phyloP scores from a whole-genome alignment of 2,888 invertebrate genomes.

The Zeuzera pyrina region DNA sequence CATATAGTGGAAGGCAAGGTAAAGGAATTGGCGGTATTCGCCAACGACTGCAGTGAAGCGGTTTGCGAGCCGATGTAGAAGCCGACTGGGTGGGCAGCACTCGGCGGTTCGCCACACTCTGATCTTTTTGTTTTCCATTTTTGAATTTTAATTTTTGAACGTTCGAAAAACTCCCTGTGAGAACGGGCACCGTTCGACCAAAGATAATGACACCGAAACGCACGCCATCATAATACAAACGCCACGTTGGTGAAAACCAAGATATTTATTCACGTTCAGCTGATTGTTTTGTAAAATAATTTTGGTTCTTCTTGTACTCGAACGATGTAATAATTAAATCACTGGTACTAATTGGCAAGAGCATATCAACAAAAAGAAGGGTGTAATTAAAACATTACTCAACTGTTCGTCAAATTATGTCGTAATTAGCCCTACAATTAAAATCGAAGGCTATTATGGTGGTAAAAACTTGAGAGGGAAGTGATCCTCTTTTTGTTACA shows the following conservation, averaged over 20 bases:
- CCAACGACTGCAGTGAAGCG: slow-evolving; percentile 53
- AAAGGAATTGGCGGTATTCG: slow-evolving; percentile 70
- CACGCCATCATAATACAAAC: no score
- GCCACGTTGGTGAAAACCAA: no score
- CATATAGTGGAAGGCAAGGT: slow-evolving; percentile 39
- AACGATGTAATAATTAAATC: slow-evolving; percentile 52
- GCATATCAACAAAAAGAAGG: slow-evolving; percentile 40
- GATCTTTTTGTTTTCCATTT: slow-evolving; percentile 52
- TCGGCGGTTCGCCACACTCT: slow-evolving; percentile 42
- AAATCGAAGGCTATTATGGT: slow-evolving; percentile 59
- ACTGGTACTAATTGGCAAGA: slow-evolving; percentile 43
- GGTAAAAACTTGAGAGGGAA: slow-evolving; percentile 57
- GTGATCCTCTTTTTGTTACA: slow-evolving; percentile 48
- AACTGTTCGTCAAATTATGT: slow-evolving; percentile 56
- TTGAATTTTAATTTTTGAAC: slow-evolving; percentile 41
- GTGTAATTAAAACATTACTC: slow-evolving; percentile 67
- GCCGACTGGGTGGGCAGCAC: slow-evolving; percentile 64
- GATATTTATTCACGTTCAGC: no score
- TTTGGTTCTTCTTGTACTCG: no score
- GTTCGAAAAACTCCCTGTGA: slow-evolving; percentile 33
- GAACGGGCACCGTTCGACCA: no score
- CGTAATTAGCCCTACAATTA: slow-evolving; percentile 62
- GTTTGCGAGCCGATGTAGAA: slow-evolving; percentile 42
- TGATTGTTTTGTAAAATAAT: no score
- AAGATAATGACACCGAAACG: no score